phyloP scores from a whole-genome alignment of 2,113 vertebrate genomes.

The Peromyscus californicus region DNA sequence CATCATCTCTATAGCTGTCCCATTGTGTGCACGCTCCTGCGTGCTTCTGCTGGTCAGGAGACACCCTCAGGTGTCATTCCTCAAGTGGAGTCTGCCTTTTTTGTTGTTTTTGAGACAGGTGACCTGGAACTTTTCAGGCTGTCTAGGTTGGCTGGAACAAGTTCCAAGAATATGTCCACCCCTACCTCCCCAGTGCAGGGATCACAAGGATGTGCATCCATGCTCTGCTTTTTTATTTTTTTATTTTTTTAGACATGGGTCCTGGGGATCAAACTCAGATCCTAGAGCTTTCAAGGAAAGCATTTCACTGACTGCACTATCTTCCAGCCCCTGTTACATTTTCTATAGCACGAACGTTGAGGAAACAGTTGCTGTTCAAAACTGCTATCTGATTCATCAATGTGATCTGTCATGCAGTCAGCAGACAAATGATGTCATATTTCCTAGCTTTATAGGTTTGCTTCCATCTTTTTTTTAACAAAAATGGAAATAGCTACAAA shows the following conservation, averaged over 20 bases:
- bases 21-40: not conserved
- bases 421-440: not conserved
- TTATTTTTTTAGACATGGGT: not conserved
- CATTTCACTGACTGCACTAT: not conserved
- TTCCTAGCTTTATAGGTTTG: not conserved
- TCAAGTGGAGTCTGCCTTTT: not conserved
- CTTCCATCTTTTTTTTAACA: not conserved
- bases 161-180: not conserved
- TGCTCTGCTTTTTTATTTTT: not conserved
- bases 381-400: not conserved
- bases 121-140: not conserved
- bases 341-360: not conserved
- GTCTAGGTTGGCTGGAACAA: too few species aligned
- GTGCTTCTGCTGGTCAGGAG: not conserved
- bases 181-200: not conserved
- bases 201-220: not conserved
- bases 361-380: slow-evolving; percentile 11
- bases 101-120: not conserved
- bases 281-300: not conserved
- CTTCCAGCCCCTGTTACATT: not conserved
- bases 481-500: slow-evolving; percentile 17
- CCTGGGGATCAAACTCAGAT: not conserved
- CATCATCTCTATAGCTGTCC: not conserved
- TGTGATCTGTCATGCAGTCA: not conserved
- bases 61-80: not conserved